Base-by-base conservation (phyloP, 2,888 invertebrate species). In the Volucella inflata region DNA sequence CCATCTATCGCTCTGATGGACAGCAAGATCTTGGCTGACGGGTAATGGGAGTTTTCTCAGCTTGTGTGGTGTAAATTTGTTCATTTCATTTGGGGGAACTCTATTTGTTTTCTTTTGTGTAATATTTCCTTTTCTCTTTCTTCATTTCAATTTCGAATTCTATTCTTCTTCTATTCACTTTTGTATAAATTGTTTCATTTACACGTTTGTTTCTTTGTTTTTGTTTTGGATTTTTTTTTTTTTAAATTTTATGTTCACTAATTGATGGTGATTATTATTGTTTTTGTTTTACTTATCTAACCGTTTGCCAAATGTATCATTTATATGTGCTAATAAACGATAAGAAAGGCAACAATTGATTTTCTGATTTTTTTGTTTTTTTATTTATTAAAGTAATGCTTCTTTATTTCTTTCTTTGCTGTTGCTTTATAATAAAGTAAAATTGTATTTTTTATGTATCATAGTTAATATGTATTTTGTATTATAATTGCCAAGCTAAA, bases 21-120 rank as follows among this genome's bases (percentile, higher is more conserved):
- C 93, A 94, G 90, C 94, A 94, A 91, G 95, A 95, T 92, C 93
- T 95, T 93, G 95, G 94, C 94, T 96, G 96, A 96, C 95, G 95
- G 93, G 95, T 95, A 93, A 94, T 95, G 94, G 95, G 95, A 93
- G 95, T 95, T 93, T 95, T 96, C 94, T 95, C 95, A 93, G 96
- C 96, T 94, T 96, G 96, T 94, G 95, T 95, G 94, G 94, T 95
- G 93, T 95, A 92, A 90, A 88, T 74, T 80, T 75, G 81, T 72
- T 75, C 62, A 68, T 67, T 57, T 64, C 67, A 68, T 40, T 72
- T 68, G 68, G 65, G 65, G 71, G 72, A 57, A 68, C 50, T 79
- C 82, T 84, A 78, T 70, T 65, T 62, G 46, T 48, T 51, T 68
- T 75, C 12, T 62, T 62, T 40, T 51, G 21, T 77, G 11, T 55